phyloP scores from a whole-genome alignment of 2,113 vertebrate species.

The Esox niger region DNA sequence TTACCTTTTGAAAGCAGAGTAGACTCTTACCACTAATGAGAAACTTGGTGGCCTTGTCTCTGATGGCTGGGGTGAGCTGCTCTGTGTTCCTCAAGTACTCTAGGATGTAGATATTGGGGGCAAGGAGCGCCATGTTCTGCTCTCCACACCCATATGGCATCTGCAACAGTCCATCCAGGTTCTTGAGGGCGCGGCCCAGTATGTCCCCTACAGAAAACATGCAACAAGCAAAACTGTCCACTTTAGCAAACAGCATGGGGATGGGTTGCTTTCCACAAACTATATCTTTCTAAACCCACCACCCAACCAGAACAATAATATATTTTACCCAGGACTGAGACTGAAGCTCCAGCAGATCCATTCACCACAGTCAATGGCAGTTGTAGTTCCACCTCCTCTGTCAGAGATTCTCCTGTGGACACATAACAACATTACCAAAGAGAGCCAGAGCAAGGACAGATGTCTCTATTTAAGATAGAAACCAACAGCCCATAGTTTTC shows the following conservation, averaged over 20 bases:
- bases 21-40: constrained; percentile 79
- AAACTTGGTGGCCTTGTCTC: too few relatives aligned
- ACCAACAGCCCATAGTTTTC: neutral
- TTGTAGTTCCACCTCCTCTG: constrained; percentile 36
- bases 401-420: constrained; percentile 33
- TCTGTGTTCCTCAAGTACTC: too few relatives aligned
- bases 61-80: too few relatives aligned
- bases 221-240: neutral
- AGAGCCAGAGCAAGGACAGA: constrained; percentile 31
- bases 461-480: constrained; percentile 80
- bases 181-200: constrained; percentile 78
- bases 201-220: constrained; percentile 80
- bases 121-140: constrained; percentile 85
- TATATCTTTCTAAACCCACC: too few relatives aligned
- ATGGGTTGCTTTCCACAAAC: too few relatives aligned
- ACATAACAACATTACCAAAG: neutral
- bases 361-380: constrained; percentile 56
- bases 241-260: too few relatives aligned
- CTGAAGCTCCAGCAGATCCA: constrained; percentile 50
- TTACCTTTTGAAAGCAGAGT: too few relatives aligned
- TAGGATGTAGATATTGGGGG: too few relatives aligned
- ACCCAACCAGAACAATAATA: too few relatives aligned
- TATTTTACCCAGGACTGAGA: constrained; percentile 66
- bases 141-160: constrained; percentile 90
- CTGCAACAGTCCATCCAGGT: constrained; percentile 75